Conservation (phyloP, 2,797 vertebrate species). For the Chelidonichthys spinosus region DNA sequence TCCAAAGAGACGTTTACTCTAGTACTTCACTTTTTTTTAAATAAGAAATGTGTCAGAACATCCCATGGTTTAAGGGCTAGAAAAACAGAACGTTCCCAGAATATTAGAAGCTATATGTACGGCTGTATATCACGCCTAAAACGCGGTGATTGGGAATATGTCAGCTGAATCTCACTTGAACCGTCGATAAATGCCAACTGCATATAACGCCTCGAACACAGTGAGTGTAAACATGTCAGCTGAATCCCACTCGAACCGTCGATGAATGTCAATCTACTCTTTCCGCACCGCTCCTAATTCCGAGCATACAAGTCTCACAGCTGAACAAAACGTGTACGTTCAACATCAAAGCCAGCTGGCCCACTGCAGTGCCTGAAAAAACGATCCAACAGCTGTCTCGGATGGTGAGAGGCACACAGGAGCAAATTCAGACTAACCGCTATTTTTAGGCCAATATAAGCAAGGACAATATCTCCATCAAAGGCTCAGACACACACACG, state of each 20-base stretch:
- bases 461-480: slow-evolving; percentile 30
- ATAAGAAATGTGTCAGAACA: too few relatives aligned
- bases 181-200: not conserved
- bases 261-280: not conserved
- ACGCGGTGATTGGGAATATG: not conserved
- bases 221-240: not conserved
- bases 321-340: slow-evolving; percentile 49
- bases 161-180: slow-evolving; percentile 1
- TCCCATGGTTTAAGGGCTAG: not conserved
- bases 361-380: slow-evolving; percentile 33
- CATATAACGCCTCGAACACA: not conserved
- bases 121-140: not conserved
- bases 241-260: slow-evolving; percentile 6
- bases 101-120: not conserved
- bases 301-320: slow-evolving; percentile 25
- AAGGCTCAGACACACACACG: slow-evolving; percentile 25
- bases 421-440: slow-evolving; percentile 43
- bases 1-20: too few relatives aligned
- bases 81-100: not conserved
- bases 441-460: slow-evolving; percentile 60
- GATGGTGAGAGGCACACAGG: slow-evolving; percentile 43
- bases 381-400: slow-evolving; percentile 63
- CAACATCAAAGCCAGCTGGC: slow-evolving; percentile 58
- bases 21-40: too few relatives aligned
- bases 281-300: slow-evolving; percentile 36